A percentile compares a stretch with the other conserved stretches of the same genome.
Conservation (phyloP, 2,113 vertebrate genomes). For the Ranitomeya imitator region DNA sequence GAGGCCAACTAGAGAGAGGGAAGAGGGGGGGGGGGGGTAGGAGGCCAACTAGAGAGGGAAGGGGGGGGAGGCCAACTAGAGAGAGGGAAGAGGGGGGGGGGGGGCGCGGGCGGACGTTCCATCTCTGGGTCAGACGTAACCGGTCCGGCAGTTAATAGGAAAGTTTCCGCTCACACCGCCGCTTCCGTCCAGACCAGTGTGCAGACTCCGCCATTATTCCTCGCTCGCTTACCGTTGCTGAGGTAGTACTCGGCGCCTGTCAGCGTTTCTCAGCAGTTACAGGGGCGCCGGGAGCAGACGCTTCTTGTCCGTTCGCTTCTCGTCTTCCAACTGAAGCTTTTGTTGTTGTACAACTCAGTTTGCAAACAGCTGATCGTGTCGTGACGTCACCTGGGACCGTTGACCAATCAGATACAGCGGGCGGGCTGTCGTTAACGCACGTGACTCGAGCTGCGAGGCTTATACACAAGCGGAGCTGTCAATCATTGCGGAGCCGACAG, state of each 20-base stretch:
- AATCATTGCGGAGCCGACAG: background rate
- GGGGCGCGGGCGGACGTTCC: background rate
- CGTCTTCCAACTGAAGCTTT: slow-evolving; percentile 44
- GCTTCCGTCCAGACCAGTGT: background rate
- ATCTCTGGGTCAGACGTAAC: too few relatives aligned
- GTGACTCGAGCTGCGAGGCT: background rate
- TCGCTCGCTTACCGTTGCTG: slow-evolving; percentile 31
- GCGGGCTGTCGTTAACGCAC: slow-evolving; percentile 57
- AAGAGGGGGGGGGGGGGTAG: too few relatives aligned
- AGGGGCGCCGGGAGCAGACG: background rate
- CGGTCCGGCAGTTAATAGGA: background rate
- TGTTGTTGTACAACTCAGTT: slow-evolving; percentile 57
- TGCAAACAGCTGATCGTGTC: slow-evolving; percentile 54
- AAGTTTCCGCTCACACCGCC: background rate
- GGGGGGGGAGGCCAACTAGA: too few relatives aligned
- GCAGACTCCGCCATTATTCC: background rate
- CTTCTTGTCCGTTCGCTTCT: background rate
- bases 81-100: too few relatives aligned
- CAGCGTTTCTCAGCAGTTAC: background rate
- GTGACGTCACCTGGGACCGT: slow-evolving; percentile 17
- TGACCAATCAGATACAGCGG: slow-evolving; percentile 12
- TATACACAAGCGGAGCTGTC: background rate
- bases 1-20: too few relatives aligned
- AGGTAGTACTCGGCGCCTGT: background rate
- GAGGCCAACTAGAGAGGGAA: too few relatives aligned